Conservation (phyloP, 2,113 vertebrate genomes). For the Holacanthus passer region DNA sequence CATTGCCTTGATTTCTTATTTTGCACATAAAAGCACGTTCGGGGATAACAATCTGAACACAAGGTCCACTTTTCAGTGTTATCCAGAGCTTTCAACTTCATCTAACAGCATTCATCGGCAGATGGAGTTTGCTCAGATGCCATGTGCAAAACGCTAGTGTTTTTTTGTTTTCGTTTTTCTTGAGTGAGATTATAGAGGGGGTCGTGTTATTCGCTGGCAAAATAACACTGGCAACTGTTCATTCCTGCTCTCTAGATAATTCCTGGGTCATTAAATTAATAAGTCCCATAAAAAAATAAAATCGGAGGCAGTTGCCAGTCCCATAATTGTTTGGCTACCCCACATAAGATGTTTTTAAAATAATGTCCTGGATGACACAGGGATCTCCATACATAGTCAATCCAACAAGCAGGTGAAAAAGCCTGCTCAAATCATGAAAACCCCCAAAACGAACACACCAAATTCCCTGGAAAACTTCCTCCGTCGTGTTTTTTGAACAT, state of each 20-base stretch:
- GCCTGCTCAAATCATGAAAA: background rate
- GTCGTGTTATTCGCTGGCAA: background rate
- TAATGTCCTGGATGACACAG: background rate
- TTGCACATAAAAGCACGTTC: background rate
- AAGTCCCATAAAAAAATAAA: background rate
- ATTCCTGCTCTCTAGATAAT: background rate
- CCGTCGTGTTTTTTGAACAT: background rate
- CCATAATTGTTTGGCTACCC: background rate
- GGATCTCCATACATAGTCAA: background rate
- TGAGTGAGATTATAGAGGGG: background rate
- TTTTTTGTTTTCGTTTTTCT: background rate
- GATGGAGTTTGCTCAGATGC: background rate
- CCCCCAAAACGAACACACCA: background rate
- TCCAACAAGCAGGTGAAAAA: background rate
- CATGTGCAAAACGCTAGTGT: background rate
- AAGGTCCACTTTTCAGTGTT: background rate
- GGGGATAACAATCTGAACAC: background rate
- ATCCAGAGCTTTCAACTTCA: background rate
- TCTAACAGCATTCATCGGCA: background rate
- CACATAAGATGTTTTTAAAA: background rate
- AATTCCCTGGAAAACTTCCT: constrained; percentile 13
- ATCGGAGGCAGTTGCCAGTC: background rate
- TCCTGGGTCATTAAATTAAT: background rate
- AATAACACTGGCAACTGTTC: background rate
- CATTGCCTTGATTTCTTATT: background rate